Conservation (phyloP, 2,113 vertebrate genomes). For the Dicaeum eximium region DNA sequence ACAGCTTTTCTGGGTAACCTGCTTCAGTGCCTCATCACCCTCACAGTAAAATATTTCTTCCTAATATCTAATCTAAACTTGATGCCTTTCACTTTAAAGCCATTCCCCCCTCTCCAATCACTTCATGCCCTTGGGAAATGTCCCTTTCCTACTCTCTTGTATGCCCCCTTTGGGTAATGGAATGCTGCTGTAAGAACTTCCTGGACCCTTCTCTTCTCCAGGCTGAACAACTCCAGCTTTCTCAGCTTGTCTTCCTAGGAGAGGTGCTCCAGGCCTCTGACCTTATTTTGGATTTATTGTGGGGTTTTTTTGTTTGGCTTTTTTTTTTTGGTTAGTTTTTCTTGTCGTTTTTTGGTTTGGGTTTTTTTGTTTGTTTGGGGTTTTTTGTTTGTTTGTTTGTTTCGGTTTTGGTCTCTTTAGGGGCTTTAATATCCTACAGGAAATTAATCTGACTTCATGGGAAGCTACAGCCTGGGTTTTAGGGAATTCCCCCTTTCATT, state of each 20-base stretch:
- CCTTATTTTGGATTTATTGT: not conserved
- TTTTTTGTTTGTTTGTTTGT: too few species aligned
- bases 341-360: not conserved
- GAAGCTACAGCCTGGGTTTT: not conserved
- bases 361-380: not conserved
- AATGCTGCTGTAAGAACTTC: not conserved
- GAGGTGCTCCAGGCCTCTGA: not conserved
- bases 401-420: not conserved
- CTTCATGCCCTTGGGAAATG: not conserved
- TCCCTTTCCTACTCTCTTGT: not conserved
- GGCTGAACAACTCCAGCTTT: not conserved
- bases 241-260: not conserved
- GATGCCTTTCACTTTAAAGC: not conserved
- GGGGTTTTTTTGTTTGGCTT: too few species aligned
- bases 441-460: not conserved
- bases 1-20: not conserved
- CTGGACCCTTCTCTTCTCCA: not conserved
- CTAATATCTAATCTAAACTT: not conserved
- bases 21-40: not conserved
- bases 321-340: not conserved
- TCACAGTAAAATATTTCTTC: not conserved
- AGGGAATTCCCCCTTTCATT: not conserved
- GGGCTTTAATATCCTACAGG: not conserved
- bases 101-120: not conserved
- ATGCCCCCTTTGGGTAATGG: not conserved